Base-by-base conservation (phyloP, 2,888 invertebrate species). In the Cantharis flavilabris region DNA sequence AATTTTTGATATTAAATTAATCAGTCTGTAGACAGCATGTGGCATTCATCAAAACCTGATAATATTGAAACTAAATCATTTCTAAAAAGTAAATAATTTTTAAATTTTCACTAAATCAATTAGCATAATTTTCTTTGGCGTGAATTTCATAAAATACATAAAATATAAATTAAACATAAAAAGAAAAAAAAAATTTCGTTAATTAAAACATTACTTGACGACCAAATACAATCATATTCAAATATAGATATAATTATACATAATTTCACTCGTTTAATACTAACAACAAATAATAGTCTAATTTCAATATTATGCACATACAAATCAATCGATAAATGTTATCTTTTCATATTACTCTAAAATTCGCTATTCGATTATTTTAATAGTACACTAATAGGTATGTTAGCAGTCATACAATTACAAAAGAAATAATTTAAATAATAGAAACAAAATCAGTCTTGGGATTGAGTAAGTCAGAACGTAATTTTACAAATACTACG, bases 1-100 rank as follows among this genome's bases (percentile, higher is more conserved):
- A 63, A 70, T 77, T 77, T 76, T 77, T 77, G 77, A 77, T 77
- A 75, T 75, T 71, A 75, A 75, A 77, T 77, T 77, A 77, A 77
- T 77, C 77, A 77, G 77, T 77, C 77, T 77, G 77, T 77, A 77
- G 77, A 77, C 23, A 20, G 72, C 74, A 75, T 75, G 70, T 74
- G 74, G 71, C 73, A 67, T 72, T 74, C 73, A 75, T 71, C 75
- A 72, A 14, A 18, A 63, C 62, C n/a, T 9, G 65, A 67, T 67
- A 67, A 67, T 67, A 67, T 67, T 67, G 65, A 67, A 67, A 67
- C 26, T 49, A 49, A 67, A 26, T 26, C 26, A 26, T 67, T 67
- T 67, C n/a, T 16, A 49, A 49, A 49, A 49, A n/a, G n/a, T 49
- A 49, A 49, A 49, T 49, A 49, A 49, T n/a, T 49, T 49, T 49